These are phyloP conservation scores for Callithrix jacchus DNA, from an alignment of 2,113 vertebrate species.

Conservation along the genomic window DNA sequence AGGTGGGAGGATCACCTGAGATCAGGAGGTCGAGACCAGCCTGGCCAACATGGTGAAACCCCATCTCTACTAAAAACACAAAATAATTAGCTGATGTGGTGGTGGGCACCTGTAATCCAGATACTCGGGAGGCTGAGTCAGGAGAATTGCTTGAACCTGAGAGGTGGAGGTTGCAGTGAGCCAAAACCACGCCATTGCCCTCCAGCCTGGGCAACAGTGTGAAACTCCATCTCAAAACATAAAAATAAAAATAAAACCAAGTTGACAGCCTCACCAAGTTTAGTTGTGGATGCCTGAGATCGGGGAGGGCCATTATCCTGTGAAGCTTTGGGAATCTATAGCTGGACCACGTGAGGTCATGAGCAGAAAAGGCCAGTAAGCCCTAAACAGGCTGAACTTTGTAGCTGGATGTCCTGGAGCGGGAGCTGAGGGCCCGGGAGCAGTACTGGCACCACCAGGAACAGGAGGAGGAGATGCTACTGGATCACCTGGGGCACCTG, in stretches of 20 bases:
- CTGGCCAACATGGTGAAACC: no score
- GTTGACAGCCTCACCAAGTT: not conserved
- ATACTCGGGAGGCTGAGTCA: no score
- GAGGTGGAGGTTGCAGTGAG: no score
- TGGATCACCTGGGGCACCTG: constrained; percentile 82
- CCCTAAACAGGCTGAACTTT: constrained; percentile 12
- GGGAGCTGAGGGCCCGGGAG: constrained; percentile 83
- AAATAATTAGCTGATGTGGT: no score
- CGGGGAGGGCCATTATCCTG: not conserved
- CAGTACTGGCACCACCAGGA: constrained; percentile 86
- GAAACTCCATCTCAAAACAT: no score
- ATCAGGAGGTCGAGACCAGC: no score
- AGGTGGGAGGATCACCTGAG: no score
- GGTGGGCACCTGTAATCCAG: no score
- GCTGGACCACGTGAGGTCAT: not conserved
- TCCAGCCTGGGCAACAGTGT: no score
- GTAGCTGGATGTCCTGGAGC: constrained; percentile 87
- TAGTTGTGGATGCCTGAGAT: not conserved
- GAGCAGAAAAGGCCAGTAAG: not conserved
- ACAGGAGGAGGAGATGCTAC: constrained; percentile 84
- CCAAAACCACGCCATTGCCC: no score
- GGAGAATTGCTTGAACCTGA: no score
- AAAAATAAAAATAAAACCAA: not conserved
- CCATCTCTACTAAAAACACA: no score
- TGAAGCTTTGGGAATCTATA: not conserved